phyloP scores from a whole-genome alignment of 2,113 vertebrate species.

The Oreamnos americanus region DNA sequence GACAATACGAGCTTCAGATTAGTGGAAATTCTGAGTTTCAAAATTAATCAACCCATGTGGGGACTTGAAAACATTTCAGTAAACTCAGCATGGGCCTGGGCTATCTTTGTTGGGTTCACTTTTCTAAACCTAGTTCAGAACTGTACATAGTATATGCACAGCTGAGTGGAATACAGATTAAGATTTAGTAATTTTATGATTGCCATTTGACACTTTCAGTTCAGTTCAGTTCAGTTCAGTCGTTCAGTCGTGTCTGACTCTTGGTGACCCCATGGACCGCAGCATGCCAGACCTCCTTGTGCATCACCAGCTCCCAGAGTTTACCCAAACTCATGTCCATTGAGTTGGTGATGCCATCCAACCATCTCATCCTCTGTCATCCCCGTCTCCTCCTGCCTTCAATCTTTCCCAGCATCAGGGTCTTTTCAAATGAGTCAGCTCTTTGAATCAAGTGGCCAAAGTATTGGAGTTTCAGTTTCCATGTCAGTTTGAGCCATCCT shows the following conservation, averaged over 20 bases:
- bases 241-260: neutral
- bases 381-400: neutral
- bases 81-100: neutral
- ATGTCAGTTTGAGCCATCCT: neutral
- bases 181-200: neutral
- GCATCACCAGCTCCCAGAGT: neutral
- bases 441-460: neutral
- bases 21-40: neutral
- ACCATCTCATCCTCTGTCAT: neutral
- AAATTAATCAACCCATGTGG: neutral
- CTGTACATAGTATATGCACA: neutral
- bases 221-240: neutral
- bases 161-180: neutral
- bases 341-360: neutral
- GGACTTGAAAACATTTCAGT: neutral
- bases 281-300: neutral
- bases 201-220: neutral
- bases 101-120: neutral
- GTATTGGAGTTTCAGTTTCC: neutral
- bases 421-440: neutral
- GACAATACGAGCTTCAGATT: neutral
- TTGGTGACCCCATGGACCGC: fast-evolving
- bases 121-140: neutral
- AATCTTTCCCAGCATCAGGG: neutral
- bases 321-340: neutral